phyloP scores from a whole-genome alignment of 1,140 invertebrate genomes.

The Atta colombica region DNA sequence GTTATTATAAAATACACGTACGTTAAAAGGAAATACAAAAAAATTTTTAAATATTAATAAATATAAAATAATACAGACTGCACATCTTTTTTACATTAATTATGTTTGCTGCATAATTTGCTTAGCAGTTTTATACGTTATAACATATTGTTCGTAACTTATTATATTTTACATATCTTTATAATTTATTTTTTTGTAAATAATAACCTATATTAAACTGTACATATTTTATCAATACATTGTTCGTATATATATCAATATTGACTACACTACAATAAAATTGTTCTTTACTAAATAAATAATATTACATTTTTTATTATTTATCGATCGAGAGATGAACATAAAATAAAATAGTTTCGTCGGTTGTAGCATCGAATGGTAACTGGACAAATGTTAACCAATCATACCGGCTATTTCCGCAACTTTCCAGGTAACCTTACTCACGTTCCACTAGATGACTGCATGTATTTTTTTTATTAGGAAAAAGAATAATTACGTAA shows the following conservation, averaged over 20 bases:
- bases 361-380: conserved; percentile 31
- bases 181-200: neutral
- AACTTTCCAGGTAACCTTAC: conserved; percentile 18
- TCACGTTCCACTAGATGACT: conserved; percentile 36
- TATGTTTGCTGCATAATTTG: neutral
- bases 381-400: conserved; percentile 3
- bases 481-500: neutral
- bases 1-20: neutral
- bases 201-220: neutral
- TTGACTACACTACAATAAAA: neutral
- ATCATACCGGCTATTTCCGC: conserved; percentile 11
- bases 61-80: neutral
- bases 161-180: neutral
- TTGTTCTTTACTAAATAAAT: no score
- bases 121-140: neutral
- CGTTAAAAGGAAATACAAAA: neutral
- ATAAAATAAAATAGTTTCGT: conserved; percentile 18
- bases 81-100: neutral
- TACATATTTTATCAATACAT: conserved; percentile 9
- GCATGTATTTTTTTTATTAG: neutral
- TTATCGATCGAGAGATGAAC: conserved; percentile 33
- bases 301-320: neutral
- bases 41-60: conserved; percentile 1
- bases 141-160: neutral
- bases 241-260: neutral